Evolutionary conservation across 2,797 vertebrate genomes (phyloP).

Genomic region (Astyanax mexicanus): DNA sequence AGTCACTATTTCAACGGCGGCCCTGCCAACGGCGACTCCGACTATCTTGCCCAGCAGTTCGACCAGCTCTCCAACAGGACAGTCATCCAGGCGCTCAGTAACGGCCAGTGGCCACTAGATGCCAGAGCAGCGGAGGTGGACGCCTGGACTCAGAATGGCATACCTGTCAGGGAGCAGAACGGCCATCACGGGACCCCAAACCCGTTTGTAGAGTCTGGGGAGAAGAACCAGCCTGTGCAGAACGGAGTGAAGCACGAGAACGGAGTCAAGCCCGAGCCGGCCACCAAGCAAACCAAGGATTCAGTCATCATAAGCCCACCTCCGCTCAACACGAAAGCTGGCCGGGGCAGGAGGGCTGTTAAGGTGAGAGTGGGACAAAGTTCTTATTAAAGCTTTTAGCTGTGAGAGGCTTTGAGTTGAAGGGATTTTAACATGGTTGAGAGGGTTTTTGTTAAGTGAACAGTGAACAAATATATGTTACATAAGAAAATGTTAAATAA

Average conservation of each 20-base stretch:
- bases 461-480: no score
- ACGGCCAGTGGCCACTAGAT: constrained; percentile 86
- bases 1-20: constrained; percentile 48
- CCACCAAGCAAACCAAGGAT: constrained; percentile 79
- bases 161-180: constrained; percentile 82
- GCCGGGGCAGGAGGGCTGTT: constrained; percentile 91
- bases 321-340: constrained; percentile 92
- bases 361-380: constrained; percentile 88
- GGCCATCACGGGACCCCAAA: constrained; percentile 70
- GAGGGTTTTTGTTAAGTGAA: no score
- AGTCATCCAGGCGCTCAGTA: constrained; percentile 55
- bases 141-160: constrained; percentile 66
- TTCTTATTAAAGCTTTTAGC: not conserved
- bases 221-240: constrained; percentile 68
- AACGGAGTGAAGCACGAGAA: constrained; percentile 80
- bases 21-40: constrained; percentile 75
- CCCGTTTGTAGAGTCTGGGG: constrained; percentile 81
- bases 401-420: not conserved
- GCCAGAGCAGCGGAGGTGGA: constrained; percentile 67
- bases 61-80: constrained; percentile 84
- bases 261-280: constrained; percentile 63
- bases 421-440: no score
- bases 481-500: no score
- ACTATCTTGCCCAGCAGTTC: constrained; percentile 87
- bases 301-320: constrained; percentile 94